Percentiles rank a stretch among this genome's conserved stretches.
phyloP scores from a whole-genome alignment of 2,797 vertebrate species.

The Varecia variegata region DNA sequence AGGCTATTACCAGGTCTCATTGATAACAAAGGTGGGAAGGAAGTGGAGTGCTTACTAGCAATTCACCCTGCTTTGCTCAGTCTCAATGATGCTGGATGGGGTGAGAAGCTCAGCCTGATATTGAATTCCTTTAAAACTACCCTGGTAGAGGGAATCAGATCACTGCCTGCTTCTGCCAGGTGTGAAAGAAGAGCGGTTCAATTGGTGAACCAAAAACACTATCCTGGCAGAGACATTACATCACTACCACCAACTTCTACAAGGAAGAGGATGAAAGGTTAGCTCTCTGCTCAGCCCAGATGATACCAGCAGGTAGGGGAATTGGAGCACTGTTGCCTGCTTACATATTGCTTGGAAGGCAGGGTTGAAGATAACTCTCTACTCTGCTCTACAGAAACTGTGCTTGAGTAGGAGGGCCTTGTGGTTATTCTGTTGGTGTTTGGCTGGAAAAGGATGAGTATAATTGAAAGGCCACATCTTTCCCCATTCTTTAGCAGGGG shows the following conservation, averaged over 20 bases:
- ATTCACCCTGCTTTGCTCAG: background rate
- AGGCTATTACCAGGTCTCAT: background rate
- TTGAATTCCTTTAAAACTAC: no score
- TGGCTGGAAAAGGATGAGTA: background rate
- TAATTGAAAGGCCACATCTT: background rate
- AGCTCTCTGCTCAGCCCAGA: background rate
- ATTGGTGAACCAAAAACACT: accelerated
- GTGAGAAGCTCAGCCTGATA: accelerated
- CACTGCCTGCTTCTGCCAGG: background rate
- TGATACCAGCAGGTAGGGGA: background rate
- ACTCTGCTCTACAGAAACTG: background rate
- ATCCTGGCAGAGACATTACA: background rate
- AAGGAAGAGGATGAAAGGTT: background rate
- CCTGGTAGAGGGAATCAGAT: background rate
- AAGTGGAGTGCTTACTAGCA: background rate
- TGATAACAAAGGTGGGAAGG: background rate
- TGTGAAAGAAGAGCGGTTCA: background rate
- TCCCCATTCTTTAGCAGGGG: background rate
- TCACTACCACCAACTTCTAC: background rate
- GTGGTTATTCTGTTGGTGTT: background rate
- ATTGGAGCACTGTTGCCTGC: background rate
- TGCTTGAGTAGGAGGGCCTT: background rate
- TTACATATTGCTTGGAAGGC: background rate
- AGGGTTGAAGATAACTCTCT: background rate
- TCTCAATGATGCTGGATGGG: background rate